A percentile compares a stretch with the other conserved stretches of the same genome.
Evolutionary conservation across 2,888 invertebrate genomes (phyloP).

Genomic region (Leptinotarsa juncta): DNA sequence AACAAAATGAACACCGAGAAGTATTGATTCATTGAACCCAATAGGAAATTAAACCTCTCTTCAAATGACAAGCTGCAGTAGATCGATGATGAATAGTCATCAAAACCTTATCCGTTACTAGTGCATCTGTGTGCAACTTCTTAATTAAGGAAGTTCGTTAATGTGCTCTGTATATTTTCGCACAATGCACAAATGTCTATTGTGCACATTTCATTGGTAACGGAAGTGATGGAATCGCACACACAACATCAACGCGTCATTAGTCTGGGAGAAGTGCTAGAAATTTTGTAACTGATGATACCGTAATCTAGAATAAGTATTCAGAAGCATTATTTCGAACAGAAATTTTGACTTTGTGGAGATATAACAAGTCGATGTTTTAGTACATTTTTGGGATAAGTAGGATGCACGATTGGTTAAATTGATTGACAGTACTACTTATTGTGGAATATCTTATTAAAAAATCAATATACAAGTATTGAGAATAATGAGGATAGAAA

Average conservation of each 20-base stretch:
- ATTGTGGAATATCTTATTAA: too few species aligned
- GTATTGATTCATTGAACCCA: background rate
- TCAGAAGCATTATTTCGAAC: too few species aligned
- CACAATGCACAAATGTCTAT: slow-evolving; percentile 4
- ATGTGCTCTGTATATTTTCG: slow-evolving; percentile 1
- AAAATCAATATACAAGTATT: too few species aligned
- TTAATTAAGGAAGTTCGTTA: slow-evolving; percentile 8
- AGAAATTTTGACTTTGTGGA: too few species aligned
- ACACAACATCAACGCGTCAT: background rate
- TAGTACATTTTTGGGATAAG: too few species aligned
- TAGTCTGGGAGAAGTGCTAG: background rate
- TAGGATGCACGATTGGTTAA: too few species aligned
- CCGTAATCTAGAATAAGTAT: too few species aligned
- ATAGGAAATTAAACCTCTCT: background rate
- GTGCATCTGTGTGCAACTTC: slow-evolving; percentile 1
- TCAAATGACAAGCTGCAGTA: background rate
- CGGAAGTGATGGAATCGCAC: background rate
- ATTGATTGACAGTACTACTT: too few species aligned
- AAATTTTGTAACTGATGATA: background rate
- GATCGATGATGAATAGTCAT: slow-evolving; percentile 2
- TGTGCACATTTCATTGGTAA: slow-evolving; percentile 9
- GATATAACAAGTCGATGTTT: too few species aligned
- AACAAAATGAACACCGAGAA: too few species aligned
- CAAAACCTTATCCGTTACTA: background rate
- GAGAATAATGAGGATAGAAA: too few species aligned